Evolutionary conservation across 2,113 vertebrate genomes (phyloP).

Genomic region (Diadophis punctatus): DNA sequence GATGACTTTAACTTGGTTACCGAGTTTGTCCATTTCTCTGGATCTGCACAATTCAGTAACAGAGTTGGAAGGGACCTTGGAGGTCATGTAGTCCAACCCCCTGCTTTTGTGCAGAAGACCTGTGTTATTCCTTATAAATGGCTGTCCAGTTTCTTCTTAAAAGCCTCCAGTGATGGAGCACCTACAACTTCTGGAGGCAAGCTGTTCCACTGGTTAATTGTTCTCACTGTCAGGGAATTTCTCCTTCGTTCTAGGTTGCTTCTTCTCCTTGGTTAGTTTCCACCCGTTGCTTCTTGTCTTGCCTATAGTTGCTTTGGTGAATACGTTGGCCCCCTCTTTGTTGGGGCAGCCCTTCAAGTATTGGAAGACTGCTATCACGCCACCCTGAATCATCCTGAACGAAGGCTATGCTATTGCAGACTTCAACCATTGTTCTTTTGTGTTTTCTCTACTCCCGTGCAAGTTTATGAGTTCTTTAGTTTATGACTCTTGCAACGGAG

Average conservation of each 20-base stretch:
- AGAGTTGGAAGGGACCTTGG: background rate
- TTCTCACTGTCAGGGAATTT: background rate
- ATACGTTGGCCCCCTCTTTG: background rate
- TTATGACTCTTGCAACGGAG: background rate
- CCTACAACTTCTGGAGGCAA: background rate
- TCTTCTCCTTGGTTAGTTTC: background rate
- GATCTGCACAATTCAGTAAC: background rate
- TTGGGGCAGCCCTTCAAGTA: background rate
- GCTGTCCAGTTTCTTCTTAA: background rate
- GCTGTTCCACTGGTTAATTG: background rate
- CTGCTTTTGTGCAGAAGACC: background rate
- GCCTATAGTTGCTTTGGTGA: background rate
- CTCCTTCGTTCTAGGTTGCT: background rate
- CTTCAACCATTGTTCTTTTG: background rate
- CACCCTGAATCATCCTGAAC: no score
- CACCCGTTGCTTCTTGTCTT: background rate
- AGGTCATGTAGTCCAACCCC: background rate
- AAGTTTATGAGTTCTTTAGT: background rate
- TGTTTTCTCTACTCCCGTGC: background rate
- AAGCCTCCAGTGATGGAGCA: background rate
- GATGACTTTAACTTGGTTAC: background rate
- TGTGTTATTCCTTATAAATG: background rate
- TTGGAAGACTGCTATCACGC: background rate
- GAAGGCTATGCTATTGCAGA: no score
- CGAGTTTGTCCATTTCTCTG: background rate